These are phyloP conservation scores for Leptura quadrifasciata DNA, from an alignment of 2,888 invertebrate genomes.

Conservation along the genomic window DNA sequence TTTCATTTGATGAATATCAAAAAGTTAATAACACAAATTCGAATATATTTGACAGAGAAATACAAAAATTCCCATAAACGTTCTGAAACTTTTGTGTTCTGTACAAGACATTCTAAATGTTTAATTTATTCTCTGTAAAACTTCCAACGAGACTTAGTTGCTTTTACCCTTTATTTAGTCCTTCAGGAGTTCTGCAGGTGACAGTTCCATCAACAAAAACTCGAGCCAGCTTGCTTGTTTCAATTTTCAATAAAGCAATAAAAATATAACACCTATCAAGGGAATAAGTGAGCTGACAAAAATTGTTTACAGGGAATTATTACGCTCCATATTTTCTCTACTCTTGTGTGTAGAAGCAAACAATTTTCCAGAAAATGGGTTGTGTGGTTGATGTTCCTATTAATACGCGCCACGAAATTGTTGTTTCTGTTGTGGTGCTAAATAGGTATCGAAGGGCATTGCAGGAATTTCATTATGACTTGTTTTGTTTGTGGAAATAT, in stretches of 20 bases:
- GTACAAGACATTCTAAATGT: conserved; percentile 11
- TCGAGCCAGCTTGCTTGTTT: conserved; percentile 12
- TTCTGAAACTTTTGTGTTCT: conserved; percentile 15
- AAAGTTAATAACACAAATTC: conserved; percentile 22
- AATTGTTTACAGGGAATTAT: conserved; percentile 24
- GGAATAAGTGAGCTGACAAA: conserved; percentile 26
- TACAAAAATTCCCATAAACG: conserved; percentile 20
- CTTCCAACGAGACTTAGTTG: background rate
- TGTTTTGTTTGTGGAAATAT: background rate
- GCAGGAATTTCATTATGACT: background rate
- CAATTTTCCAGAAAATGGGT: conserved; percentile 20
- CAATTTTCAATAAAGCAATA: conserved; percentile 36
- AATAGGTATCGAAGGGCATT: background rate
- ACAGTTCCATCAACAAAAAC: conserved; percentile 32
- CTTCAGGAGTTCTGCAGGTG: conserved; percentile 29
- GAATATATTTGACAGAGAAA: conserved; percentile 3
- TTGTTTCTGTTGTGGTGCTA: background rate
- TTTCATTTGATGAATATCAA: conserved; percentile 26
- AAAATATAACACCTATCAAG: conserved; percentile 20
- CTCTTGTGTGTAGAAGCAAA: conserved; percentile 10
- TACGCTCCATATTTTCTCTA: conserved; percentile 21
- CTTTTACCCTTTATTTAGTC: background rate
- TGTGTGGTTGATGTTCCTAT: background rate
- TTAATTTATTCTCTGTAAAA: conserved; percentile 22
- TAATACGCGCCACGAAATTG: background rate